phyloP scores from a whole-genome alignment of 2,888 invertebrate genomes.

The Apamea epomidion region DNA sequence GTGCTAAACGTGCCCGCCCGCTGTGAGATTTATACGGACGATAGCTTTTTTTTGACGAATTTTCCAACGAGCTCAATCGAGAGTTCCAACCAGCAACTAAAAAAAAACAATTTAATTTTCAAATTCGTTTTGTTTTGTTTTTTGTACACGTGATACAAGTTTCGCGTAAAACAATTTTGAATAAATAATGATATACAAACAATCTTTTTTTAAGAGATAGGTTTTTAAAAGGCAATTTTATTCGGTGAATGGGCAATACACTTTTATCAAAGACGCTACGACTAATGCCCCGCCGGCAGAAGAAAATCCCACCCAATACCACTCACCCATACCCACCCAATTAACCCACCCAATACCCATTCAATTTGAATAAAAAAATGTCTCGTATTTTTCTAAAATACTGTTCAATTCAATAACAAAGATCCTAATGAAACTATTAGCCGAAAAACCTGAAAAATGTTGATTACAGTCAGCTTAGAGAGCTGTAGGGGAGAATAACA shows the following conservation, averaged over 20 bases:
- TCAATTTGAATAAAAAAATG: conserved; percentile 49
- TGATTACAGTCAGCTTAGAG: conserved; percentile 46
- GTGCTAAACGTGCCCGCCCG: conserved; percentile 38
- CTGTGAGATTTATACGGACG: conserved; percentile 39
- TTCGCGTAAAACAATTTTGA: conserved; percentile 3
- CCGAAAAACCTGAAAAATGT: conserved; percentile 57
- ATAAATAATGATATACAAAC: not conserved
- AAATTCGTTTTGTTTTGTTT: conserved; percentile 24
- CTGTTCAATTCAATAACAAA: conserved; percentile 36
- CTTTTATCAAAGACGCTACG: conserved; percentile 22
- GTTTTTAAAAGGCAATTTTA: conserved; percentile 35
- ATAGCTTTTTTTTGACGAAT: conserved; percentile 30
- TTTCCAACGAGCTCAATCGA: conserved; percentile 23
- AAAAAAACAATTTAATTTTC: conserved; percentile 38
- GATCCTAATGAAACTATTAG: conserved; percentile 61
- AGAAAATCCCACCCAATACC: conserved; percentile 33
- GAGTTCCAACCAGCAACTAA: not conserved
- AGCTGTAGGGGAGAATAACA: conserved; percentile 59
- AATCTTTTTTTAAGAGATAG: conserved; percentile 7
- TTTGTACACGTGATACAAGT: not conserved
- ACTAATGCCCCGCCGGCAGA: conserved; percentile 31
- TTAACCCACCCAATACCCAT: no score
- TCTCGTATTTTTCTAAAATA: conserved; percentile 38
- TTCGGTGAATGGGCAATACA: conserved; percentile 44
- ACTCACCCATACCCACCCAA: no score